Evolutionary conservation across 2,797 vertebrate genomes (phyloP).

Genomic region (Acanthornis magna): DNA sequence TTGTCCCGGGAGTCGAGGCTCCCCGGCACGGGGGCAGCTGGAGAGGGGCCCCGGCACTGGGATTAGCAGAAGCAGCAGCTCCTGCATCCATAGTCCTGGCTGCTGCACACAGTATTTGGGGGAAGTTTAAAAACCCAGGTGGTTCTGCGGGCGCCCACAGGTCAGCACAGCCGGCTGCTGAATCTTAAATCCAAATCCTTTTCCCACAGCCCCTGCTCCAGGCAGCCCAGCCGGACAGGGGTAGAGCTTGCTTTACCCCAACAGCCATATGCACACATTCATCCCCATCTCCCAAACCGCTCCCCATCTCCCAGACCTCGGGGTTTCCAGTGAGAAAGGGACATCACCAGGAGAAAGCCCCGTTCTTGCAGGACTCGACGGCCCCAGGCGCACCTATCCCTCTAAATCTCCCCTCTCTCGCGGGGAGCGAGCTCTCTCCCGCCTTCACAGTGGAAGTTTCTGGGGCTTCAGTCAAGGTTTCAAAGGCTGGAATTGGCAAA

Average conservation of each 20-base stretch:
- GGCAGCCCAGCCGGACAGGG: background rate
- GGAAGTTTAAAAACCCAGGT: background rate
- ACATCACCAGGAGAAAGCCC: background rate
- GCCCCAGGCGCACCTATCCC: background rate
- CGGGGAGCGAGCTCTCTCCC: background rate
- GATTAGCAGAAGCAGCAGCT: background rate
- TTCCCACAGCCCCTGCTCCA: background rate
- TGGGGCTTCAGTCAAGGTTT: background rate
- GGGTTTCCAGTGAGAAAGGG: background rate
- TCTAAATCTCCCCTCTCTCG: background rate
- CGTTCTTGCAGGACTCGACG: rapidly evolving
- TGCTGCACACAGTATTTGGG: background rate
- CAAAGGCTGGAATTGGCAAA: background rate
- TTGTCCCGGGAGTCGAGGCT: background rate
- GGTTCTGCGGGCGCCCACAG: background rate
- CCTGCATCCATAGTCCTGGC: background rate
- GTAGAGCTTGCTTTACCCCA: background rate
- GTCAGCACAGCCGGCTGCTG: background rate
- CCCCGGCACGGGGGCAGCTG: background rate
- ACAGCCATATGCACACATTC: rapidly evolving
- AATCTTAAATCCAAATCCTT: background rate
- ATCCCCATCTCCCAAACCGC: background rate
- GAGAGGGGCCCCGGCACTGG: background rate
- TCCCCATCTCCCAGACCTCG: background rate
- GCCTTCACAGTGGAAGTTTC: background rate